Evolutionary conservation across 2,888 invertebrate species (phyloP).

Genomic region (Luffia ferchaultella): DNA sequence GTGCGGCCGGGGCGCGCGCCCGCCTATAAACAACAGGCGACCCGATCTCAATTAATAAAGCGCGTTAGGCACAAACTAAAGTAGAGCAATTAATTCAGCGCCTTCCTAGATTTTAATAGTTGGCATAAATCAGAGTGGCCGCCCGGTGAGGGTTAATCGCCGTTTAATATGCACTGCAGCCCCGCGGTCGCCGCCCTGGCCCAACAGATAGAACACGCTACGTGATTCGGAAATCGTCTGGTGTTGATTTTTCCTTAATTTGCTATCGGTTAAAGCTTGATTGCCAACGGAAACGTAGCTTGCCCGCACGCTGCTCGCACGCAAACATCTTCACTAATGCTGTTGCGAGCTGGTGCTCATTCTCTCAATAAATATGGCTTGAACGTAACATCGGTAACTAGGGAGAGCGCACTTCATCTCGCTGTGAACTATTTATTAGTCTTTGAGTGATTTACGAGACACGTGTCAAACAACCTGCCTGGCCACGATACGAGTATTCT

Average conservation of each 20-base stretch:
- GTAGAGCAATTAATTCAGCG: conserved; percentile 64
- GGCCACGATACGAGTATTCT: no score
- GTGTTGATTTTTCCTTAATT: conserved; percentile 10
- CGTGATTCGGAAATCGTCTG: conserved; percentile 26
- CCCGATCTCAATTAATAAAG: conserved; percentile 63
- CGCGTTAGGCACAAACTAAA: conserved; percentile 43
- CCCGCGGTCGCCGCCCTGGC: conserved; percentile 32
- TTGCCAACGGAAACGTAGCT: no score
- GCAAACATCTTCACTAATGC: no score
- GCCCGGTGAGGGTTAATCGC: conserved; percentile 56
- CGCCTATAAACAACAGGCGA: conserved; percentile 21
- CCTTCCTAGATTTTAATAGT: conserved; percentile 66
- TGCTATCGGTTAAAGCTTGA: background rate
- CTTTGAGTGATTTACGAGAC: no score
- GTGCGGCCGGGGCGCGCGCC: background rate
- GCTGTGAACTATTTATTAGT: no score
- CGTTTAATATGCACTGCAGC: conserved; percentile 55
- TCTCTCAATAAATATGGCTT: no score
- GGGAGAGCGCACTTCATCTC: no score
- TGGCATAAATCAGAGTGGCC: conserved; percentile 54
- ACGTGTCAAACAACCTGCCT: no score
- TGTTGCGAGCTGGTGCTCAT: no score
- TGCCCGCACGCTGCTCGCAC: no score
- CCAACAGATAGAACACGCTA: conserved; percentile 29
- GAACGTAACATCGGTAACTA: no score